Evolutionary conservation across 2,113 vertebrate genomes (phyloP), one percentile per base, ranked within the genome.

Genomic region (Lanius collurio): DNA sequence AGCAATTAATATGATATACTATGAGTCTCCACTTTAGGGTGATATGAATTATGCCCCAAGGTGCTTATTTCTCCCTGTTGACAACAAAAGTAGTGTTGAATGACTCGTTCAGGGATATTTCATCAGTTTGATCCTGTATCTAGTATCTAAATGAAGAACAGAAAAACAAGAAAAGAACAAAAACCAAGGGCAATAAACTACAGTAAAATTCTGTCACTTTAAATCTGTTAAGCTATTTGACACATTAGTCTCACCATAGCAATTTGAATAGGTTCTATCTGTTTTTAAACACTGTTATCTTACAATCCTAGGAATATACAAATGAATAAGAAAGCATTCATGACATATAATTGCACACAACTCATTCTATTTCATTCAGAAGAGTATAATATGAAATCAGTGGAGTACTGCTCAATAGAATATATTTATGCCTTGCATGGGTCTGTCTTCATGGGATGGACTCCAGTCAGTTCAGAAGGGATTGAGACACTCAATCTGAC

Each of bases 201-300:
- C 7, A 88, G 28, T 31, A 87, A 75, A 83, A 91, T 46, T 64
- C 9, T 75, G 30, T 8, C 50, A 55, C 13, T 62, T 76, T 11
- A 31, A 78, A 49, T 35, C 37, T 68, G 6, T n/a, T 49, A 37
- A 41, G 4, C 4, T 56, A 20, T 70, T 78, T 80, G n/a, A 71
- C 10, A 44, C 10, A 18, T 57, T 15, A 37, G 8, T 71, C 8
- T 75, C 18, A 60, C 26, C n/a, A 76, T 31, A 27, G 11, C 21
- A 26, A 16, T 55, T 33, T 62, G 18, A 73, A 44, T 16, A 56
- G 2, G 3, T 55, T 56, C 17, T 64, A 3, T 15, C 14, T 62
- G 27, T 11, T 82, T 87, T 78, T 41, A 82, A 84, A 49, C 6
- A 62, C 7, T 0, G 0, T 0, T 44, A 28, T 33, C 11, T n/a